Percentiles rank a stretch among this genome's conserved stretches.
Conservation (phyloP, 1,140 invertebrate genomes). For the Branchinecta lynchi region DNA sequence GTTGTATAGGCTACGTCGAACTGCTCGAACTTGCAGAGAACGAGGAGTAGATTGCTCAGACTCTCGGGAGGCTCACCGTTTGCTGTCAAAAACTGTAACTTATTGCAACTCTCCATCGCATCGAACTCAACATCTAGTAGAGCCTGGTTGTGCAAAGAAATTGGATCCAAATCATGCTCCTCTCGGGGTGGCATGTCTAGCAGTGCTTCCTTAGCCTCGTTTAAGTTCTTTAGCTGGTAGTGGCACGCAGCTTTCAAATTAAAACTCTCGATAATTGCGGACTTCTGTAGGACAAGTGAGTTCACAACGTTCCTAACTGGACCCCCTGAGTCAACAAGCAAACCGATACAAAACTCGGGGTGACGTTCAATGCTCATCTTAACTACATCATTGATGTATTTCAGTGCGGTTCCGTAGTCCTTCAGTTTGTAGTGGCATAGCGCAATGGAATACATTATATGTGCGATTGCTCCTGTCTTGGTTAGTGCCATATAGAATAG, state of each 20-base stretch:
- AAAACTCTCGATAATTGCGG: conserved; percentile 92
- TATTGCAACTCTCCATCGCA: conserved; percentile 86
- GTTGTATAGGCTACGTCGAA: conserved; percentile 64
- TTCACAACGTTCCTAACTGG: conserved; percentile 94
- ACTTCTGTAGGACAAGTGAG: conserved; percentile 85
- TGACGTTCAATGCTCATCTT: conserved; percentile 91
- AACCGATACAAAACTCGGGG: conserved; percentile 91
- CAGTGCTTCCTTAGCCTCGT: conserved; percentile 76
- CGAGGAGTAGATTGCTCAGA: conserved; percentile 83
- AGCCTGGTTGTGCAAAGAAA: conserved; percentile 95
- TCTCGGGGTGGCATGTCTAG: conserved; percentile 93
- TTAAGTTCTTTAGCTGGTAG: conserved; percentile 88
- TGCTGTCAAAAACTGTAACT: conserved; percentile 88
- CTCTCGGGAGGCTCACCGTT: conserved; percentile 66
- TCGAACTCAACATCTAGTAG: conserved; percentile 82
- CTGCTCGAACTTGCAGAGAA: conserved; percentile 95
- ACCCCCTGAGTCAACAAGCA: conserved; percentile 85
- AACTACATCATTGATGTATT: conserved; percentile 85
- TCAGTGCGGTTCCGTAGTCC: conserved; percentile 78
- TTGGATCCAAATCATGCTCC: conserved; percentile 94
- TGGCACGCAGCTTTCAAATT: conserved; percentile 98
- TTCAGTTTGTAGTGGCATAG: conserved; percentile 88
- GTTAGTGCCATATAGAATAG: conserved; percentile 81
- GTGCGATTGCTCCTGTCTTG: conserved; percentile 69
- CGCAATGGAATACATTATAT: conserved; percentile 90